Evolutionary conservation across 2,797 vertebrate genomes (phyloP), one percentile per base, ranked within the genome.

Genomic region (Graptemys geographica): DNA sequence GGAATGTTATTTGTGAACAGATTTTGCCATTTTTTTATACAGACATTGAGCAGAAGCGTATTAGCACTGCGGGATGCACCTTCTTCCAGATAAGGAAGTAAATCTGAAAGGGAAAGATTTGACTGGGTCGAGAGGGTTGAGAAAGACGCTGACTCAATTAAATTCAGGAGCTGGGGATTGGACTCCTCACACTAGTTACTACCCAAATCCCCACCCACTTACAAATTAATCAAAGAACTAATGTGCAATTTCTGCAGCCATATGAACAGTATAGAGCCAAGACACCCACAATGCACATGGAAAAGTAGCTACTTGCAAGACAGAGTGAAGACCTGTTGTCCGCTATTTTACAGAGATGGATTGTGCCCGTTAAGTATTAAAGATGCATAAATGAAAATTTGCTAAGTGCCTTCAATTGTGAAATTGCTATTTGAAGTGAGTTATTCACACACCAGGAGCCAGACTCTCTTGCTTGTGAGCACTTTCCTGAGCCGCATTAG

Each of bases 31-130:
- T 87, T 83, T 90, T 27, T 1, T 0, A 90, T 87, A 81, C 83
- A 59, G 86, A 81, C 86, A 95, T 0, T 0, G 1, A 91, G 86
- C 84, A 90, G 57, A 74, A 13, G 72, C 13, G 15, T 55, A 69
- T 16, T 69, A 81, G 87, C 78, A 52, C 84, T 72, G 85, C 53
- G 47, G 79, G 81, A 57, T n/a, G 51, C 79, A 65, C 59, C 28
- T 53, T 94, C 83, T 9, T 81, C 80, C 56, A 59, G 31, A 84
- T 86, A 85, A 94, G 86, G 76, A 95, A 90, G 88, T 81, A 96
- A 95, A 94, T 1, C 31, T 80, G n/a, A 95, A 87, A 91, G 91
- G 90, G 81, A 96, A 85, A 94, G 59, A 79, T 83, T 83, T 74
- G 90, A 84, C 55, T 4, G 52, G 88, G 90, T 27, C 3, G 47